Evolutionary conservation across 2,113 vertebrate genomes (phyloP).

Genomic region (Nipponia nippon): DNA sequence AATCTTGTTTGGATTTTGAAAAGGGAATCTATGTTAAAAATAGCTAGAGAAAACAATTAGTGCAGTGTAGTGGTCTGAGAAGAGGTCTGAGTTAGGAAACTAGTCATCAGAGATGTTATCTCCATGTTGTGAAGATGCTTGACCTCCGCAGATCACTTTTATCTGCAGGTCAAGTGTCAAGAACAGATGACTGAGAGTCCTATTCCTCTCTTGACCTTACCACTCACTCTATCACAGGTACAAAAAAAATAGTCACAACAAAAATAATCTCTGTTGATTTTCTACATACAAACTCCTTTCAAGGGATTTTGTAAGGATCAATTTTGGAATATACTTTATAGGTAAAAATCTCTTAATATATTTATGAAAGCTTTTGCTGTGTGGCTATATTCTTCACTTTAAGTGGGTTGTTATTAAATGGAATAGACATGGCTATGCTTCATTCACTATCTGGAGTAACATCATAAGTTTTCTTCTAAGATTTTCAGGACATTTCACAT

Average conservation of each 20-base stretch:
- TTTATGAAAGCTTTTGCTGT: conserved; percentile 1
- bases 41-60: background rate
- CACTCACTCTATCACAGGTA: background rate
- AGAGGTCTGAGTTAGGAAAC: background rate
- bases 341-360: conserved; percentile 1
- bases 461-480: background rate
- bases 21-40: background rate
- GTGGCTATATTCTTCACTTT: background rate
- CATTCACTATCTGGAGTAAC: conserved; percentile 1
- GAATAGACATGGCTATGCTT: background rate
- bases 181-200: background rate
- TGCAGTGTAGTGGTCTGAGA: background rate
- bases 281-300: background rate
- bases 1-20: background rate
- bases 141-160: background rate
- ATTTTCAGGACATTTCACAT: background rate
- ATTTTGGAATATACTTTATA: background rate
- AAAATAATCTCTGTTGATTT: background rate
- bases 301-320: background rate
- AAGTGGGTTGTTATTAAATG: background rate
- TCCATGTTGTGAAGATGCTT: background rate
- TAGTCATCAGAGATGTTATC: background rate
- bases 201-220: background rate
- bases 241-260: background rate
- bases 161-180: background rate